phyloP scores from a whole-genome alignment of 2,797 vertebrate genomes.

The Onychomys arenicola region DNA sequence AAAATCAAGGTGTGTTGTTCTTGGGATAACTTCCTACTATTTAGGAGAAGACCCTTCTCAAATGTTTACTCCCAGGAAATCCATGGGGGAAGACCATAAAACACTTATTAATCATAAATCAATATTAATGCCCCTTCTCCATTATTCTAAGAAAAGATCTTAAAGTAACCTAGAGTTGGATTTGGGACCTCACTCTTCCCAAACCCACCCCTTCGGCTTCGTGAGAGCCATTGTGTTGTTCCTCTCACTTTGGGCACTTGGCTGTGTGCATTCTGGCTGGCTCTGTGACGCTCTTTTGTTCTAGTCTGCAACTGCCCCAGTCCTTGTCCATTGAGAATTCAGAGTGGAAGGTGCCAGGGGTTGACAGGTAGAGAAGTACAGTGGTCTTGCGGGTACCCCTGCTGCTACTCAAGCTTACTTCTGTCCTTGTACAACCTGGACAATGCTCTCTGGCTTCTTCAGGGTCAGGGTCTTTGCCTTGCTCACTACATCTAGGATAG shows the following conservation, averaged over 20 bases:
- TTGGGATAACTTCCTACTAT: constrained; percentile 10
- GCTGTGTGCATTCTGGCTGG: not conserved
- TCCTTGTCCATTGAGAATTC: not conserved
- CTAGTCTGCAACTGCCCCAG: not conserved
- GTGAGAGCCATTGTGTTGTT: not conserved
- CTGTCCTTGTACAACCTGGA: not conserved
- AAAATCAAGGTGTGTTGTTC: not conserved
- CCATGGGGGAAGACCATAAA: not conserved
- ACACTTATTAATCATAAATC: not conserved
- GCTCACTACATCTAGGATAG: not conserved
- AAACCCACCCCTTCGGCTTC: not conserved
- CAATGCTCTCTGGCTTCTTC: not conserved
- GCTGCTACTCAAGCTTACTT: not conserved
- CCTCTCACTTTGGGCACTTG: not conserved
- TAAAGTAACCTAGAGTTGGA: not conserved
- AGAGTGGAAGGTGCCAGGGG: not conserved
- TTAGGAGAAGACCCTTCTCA: constrained; percentile 4
- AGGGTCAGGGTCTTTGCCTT: not conserved
- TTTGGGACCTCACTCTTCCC: not conserved
- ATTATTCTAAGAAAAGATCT: not conserved
- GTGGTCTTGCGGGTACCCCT: not conserved
- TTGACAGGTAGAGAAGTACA: not conserved
- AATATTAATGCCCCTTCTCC: not conserved
- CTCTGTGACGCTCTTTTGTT: not conserved
- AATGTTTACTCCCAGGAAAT: not conserved